Evolutionary conservation across 2,888 invertebrate genomes (phyloP).

Genomic region (Tiphia femorata): DNA sequence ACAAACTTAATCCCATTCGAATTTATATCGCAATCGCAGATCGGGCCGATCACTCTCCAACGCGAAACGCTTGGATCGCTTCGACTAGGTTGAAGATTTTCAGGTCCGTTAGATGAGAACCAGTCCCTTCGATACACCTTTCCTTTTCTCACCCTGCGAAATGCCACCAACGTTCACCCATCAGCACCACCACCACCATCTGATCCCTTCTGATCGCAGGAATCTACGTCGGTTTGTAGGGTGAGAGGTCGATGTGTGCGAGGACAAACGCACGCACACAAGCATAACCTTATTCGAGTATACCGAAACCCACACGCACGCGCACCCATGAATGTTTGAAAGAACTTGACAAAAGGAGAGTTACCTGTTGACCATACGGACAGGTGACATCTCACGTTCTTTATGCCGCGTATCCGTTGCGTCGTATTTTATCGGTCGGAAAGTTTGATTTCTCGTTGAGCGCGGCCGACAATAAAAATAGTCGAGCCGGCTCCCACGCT

Average conservation of each 20-base stretch:
- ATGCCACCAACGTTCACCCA: background rate
- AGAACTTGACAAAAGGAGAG: slow-evolving; percentile 52
- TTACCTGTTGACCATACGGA: slow-evolving; percentile 67
- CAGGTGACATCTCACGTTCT: slow-evolving; percentile 63
- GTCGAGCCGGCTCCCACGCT: slow-evolving; percentile 64
- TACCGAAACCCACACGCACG: no score
- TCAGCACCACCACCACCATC: slow-evolving; percentile 20
- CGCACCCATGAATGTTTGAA: slow-evolving; percentile 6
- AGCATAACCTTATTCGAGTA: no score
- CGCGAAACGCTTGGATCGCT: slow-evolving; percentile 39
- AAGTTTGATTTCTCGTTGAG: slow-evolving; percentile 63
- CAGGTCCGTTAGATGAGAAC: slow-evolving; percentile 52
- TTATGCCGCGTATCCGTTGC: slow-evolving; percentile 54
- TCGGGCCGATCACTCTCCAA: slow-evolving; percentile 25
- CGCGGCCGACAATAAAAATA: slow-evolving; percentile 52
- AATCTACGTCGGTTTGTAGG: slow-evolving; percentile 25
- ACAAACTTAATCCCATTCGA: slow-evolving; percentile 1
- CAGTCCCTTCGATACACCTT: slow-evolving; percentile 32
- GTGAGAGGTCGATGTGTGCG: background rate
- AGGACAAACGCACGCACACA: background rate
- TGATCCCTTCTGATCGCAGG: slow-evolving; percentile 21
- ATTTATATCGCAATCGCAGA: slow-evolving; percentile 2
- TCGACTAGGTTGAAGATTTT: slow-evolving; percentile 36
- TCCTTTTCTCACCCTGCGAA: slow-evolving; percentile 22
- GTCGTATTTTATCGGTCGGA: slow-evolving; percentile 64